phyloP scores from a whole-genome alignment of 2,797 vertebrate species.

The Leontocebus nigricollis region DNA sequence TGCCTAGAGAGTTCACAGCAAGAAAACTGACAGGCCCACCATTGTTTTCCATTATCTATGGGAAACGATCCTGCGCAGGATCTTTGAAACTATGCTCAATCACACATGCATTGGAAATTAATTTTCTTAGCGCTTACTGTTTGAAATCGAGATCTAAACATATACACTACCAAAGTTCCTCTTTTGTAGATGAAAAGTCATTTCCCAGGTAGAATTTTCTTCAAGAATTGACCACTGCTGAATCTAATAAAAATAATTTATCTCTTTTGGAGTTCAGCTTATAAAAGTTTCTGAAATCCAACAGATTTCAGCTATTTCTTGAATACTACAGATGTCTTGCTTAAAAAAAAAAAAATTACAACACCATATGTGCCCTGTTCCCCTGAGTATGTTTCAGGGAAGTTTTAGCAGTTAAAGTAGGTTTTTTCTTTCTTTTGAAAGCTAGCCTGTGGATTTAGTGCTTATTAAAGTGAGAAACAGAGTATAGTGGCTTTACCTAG shows the following conservation, averaged over 20 bases:
- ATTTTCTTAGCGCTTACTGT: background rate
- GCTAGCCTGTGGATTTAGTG: conserved; percentile 65
- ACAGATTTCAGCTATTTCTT: conserved; percentile 59
- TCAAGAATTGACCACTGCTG: background rate
- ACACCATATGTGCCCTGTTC: conserved; percentile 64
- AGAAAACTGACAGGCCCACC: background rate
- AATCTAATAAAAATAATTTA: conserved; percentile 73
- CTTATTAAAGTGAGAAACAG: conserved; percentile 66
- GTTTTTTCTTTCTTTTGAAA: conserved; percentile 72
- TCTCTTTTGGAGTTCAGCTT: conserved; percentile 61
- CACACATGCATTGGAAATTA: background rate
- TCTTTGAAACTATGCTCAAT: background rate
- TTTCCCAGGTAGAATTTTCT: background rate
- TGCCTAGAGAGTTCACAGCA: background rate
- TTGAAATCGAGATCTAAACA: background rate
- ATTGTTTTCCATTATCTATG: background rate
- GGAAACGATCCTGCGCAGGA: background rate
- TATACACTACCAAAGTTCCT: background rate
- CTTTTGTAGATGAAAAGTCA: background rate
- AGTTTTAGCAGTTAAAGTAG: conserved; percentile 73
- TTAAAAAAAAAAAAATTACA: conserved; percentile 62
- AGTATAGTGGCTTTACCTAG: conserved; percentile 59
- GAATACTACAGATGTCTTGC: conserved; percentile 59
- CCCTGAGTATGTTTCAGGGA: conserved; percentile 68
- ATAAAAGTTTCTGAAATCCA: conserved; percentile 54